These are phyloP conservation scores for Drosophila algonquin DNA, from an alignment of 2,888 invertebrate species.

Conservation along the genomic window DNA sequence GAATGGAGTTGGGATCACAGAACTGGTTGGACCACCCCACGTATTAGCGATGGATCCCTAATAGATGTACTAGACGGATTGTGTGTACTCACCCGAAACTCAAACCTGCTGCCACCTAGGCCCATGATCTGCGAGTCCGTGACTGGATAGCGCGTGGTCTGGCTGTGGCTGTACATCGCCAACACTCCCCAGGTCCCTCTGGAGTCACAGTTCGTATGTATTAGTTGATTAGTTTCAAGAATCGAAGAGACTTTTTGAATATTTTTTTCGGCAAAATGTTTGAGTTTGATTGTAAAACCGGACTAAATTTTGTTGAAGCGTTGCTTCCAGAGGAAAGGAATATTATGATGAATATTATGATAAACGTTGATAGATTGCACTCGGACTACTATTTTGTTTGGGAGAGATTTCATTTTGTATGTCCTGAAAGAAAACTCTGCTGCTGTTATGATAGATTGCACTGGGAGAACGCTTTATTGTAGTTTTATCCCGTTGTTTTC, in stretches of 20 bases:
- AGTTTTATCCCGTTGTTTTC: neutral
- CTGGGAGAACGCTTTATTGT: constrained; percentile 38
- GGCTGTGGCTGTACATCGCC: constrained; percentile 1
- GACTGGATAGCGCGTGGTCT: neutral
- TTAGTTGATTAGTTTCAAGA: neutral
- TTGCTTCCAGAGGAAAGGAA: constrained; percentile 4
- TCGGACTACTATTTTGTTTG: neutral
- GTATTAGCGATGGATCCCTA: too few relatives aligned
- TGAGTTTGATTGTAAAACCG: constrained; percentile 3
- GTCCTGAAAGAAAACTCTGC: too few relatives aligned
- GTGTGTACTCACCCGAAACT: constrained; percentile 37
- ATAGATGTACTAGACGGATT: too few relatives aligned
- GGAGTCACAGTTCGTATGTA: neutral
- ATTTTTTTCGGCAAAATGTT: neutral
- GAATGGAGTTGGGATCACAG: constrained; percentile 62
- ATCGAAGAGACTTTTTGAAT: neutral
- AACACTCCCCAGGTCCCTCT: neutral
- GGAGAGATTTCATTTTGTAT: too few relatives aligned
- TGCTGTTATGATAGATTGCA: constrained; percentile 28
- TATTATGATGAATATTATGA: neutral
- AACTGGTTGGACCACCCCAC: constrained; percentile 39
- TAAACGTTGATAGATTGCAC: constrained; percentile 8
- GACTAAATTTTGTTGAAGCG: constrained; percentile 22
- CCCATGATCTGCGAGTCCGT: neutral
- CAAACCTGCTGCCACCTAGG: constrained; percentile 24